Base-by-base conservation (phyloP, 35 echinoderm and acorn worm species). In the Hemicentrotus pulcherrimus region DNA sequence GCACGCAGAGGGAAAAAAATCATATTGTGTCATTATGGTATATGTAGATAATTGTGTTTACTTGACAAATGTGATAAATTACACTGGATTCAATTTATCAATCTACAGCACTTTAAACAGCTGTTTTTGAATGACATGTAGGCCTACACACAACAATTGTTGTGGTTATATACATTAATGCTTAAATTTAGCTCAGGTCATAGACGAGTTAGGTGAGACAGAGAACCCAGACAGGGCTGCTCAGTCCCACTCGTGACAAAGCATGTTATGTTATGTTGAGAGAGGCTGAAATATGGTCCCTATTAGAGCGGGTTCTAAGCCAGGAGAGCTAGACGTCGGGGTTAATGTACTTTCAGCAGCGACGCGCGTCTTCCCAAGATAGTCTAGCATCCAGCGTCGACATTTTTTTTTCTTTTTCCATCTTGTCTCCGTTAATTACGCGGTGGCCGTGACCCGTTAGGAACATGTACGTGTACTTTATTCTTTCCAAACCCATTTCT, bases 221-320 rank as follows among this genome's bases (percentile, higher is more conserved):
- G 32, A 5, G 24, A 90, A 32, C 88, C 88, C 88, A 90, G 88
- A 90, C 88, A 90, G 12, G 46, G 31, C 32, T 47, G 32, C 88
- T 90, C 11, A 90, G 88, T 90, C 88, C 88, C 88, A 90, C 12
- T 47, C 46, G 88, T 90, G 88, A 90, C 32, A 28, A 78, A 78
- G 88, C 24, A 90, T 90, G 32, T 90, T 32, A 28, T 46, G 88
- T 90, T 33, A 18, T 90, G 32, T 90, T 47, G 88, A 18, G 88
- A 90, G 46, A 15, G 32, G 46, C 31, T 90, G 88, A 90, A 90
- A 90, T 90, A 90, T 90, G 88, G 32, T 90, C n/a, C 88, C 88
- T 19, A 90, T 90, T 90, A 90, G 88, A n/a, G 88, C 88, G 88
- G 12, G 88, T 90, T 47, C 32, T 32, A 90, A 33, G 46, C 65